Percentiles rank a stretch among this genome's conserved stretches.
phyloP scores from a whole-genome alignment of 2,797 vertebrate species.

The Amniataba percoides region DNA sequence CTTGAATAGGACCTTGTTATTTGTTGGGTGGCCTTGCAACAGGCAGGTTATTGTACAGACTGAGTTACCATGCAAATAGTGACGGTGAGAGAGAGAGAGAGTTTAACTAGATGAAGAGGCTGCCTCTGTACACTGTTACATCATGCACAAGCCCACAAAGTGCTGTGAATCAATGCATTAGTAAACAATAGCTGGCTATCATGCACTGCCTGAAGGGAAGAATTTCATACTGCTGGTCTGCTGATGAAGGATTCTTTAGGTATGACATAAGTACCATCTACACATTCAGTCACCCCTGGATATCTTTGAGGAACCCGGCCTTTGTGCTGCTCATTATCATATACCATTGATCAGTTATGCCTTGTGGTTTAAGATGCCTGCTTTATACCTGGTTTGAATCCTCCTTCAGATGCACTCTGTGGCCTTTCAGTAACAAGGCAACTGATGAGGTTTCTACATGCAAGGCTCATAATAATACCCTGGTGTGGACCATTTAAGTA shows the following conservation, averaged over 20 bases:
- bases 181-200: conserved; percentile 38
- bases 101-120: conserved; percentile 1
- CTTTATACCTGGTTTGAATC: not conserved
- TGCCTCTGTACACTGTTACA: conserved; percentile 24
- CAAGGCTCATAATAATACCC: not conserved
- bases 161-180: conserved; percentile 11
- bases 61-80: conserved; percentile 14
- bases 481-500: not conserved
- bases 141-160: conserved; percentile 21
- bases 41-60: conserved; percentile 12
- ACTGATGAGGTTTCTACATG: not conserved
- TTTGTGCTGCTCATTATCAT: not conserved
- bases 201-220: conserved; percentile 9
- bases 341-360: not conserved
- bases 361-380: not conserved
- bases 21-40: conserved; percentile 22
- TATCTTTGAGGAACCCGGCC: not conserved
- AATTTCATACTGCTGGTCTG: conserved; percentile 4
- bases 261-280: conserved; percentile 12
- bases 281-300: not conserved
- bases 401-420: conserved; percentile 9
- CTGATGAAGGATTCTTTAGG: conserved; percentile 18
- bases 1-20: conserved; percentile 6
- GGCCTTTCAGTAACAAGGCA: conserved; percentile 4
- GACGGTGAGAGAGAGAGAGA: not conserved